Evolutionary conservation across 2,888 invertebrate species (phyloP), one percentile per base, ranked within the genome.

Genomic region (Andrena dorsata): DNA sequence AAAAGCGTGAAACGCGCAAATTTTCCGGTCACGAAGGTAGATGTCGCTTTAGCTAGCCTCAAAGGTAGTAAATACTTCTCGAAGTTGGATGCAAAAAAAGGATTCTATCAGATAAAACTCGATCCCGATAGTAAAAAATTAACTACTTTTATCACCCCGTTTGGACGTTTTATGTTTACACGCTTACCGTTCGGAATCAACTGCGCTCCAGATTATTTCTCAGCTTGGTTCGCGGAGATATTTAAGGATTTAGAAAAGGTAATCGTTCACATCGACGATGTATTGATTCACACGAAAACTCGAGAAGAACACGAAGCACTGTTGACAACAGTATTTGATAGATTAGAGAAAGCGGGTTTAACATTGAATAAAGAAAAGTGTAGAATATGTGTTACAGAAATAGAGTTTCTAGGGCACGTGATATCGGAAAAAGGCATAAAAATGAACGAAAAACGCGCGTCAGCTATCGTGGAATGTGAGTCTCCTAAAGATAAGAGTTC

Each of bases 171-270:
- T 13, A 72, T 72, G 72, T 72, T 63, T 8, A 72, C 63, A 1
- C 26, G 72, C 6, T 61, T 71, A 47, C 61, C 47, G 5, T 61
- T 71, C 7, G 49, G 71, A 0, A 30, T 71, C 2, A 71, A 71
- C 20, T 71, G 71, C 13, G 49, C 71, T n/a, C 49, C 61, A 4
- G 61, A 71, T 20, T 61, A 71, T 6, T 71, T 71, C 10, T 72
- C 4, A 80, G 91, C 13, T 4, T 51, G 51, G 51, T 51, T 51
- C 23, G 20, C 56, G 10, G 26, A 8, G 91, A 93, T 80, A 5
- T 61, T 41, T 23, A 23, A 30, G 4, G 63, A 63, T n/a, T 4
- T 72, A 16, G 7, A n/a, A 2, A 51, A 51, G 26, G 63, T 72
- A 0, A 32, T 51, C 2, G 26, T 63, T 0, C 63, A 63, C 13